Base-by-base conservation (phyloP, 2,888 invertebrate species). In the Therioaphis trifolii region DNA sequence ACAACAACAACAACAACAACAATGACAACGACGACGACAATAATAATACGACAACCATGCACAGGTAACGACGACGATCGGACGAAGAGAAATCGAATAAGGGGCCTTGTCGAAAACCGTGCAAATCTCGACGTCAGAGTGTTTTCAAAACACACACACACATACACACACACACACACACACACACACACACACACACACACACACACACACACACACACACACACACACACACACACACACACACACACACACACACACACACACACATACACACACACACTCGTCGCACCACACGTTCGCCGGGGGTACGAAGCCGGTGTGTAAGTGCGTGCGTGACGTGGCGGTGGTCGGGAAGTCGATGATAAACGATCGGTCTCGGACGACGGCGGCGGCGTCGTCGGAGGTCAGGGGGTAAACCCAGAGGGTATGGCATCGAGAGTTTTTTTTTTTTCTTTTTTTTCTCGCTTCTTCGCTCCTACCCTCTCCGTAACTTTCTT, bases 41-140 rank as follows among this genome's bases (percentile, higher is more conserved):
- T n/a, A n/a, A n/a, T n/a, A n/a, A n/a, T n/a, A n/a, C n/a, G n/a
- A n/a, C n/a, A n/a, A n/a, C n/a, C n/a, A n/a, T n/a, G n/a, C n/a
- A n/a, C n/a, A n/a, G n/a, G n/a, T n/a, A n/a, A n/a, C n/a, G n/a
- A n/a, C n/a, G n/a, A n/a, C n/a, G n/a, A 66, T 18, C 69, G 9
- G 72, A 7, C 24, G 58, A 75, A 55, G 27, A 24, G 11, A 18
- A 61, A 61, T 15, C 24, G 27, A 27, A 43, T 43, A 24, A 40
- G 29, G 11, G 24, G 66, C 68, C 78, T 78, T 68, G 52, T 78
- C 55, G 79, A 79, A 79, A 69, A 69, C 79, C 79, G 69, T 79
- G 79, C 69, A 79, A 79, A 79, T 79, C 58, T 79, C 40, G 79
- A 69, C 69, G 79, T 79, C 69, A 55, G 71, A 79, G 79, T 69